phyloP scores from a whole-genome alignment of 2,888 invertebrate species.

The Drosophila atripex region DNA sequence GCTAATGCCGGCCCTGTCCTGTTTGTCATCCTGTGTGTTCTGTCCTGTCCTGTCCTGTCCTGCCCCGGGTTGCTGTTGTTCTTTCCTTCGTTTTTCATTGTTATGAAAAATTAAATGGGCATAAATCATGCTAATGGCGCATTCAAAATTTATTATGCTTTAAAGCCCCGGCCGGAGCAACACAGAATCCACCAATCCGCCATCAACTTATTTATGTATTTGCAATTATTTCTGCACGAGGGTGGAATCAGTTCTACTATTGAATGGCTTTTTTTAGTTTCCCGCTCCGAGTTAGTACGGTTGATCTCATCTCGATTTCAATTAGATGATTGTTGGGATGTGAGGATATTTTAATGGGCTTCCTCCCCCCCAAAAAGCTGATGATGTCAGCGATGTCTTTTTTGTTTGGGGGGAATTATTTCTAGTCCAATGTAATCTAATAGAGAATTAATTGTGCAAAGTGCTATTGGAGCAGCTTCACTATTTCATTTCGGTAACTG shows the following conservation, averaged over 20 bases:
- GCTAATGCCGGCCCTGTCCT: conserved; percentile 39
- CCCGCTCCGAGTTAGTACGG: conserved; percentile 25
- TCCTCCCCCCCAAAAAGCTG: background rate
- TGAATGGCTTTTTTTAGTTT: conserved; percentile 16
- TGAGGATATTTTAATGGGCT: conserved; percentile 37
- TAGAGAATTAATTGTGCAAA: background rate
- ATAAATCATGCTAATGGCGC: conserved; percentile 80
- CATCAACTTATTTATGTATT: conserved; percentile 65
- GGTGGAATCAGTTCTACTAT: conserved; percentile 26
- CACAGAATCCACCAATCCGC: conserved; percentile 42
- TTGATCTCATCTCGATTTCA: conserved; percentile 55
- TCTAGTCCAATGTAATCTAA: background rate
- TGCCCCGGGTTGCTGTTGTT: conserved; percentile 30
- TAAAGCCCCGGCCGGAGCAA: conserved; percentile 55
- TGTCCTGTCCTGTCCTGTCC: conserved; percentile 11
- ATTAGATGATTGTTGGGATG: conserved; percentile 65
- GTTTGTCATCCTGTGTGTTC: conserved; percentile 41
- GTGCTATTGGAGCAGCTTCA: background rate
- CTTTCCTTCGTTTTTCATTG: conserved; percentile 60
- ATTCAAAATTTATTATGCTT: conserved; percentile 80
- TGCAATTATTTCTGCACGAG: conserved; percentile 54
- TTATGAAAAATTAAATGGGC: conserved; percentile 79
- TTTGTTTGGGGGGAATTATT: conserved; percentile 7
- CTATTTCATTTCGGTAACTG: too few species aligned
- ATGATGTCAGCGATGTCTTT: conserved; percentile 36